These are phyloP conservation scores for Sinocyclocheilus grahami DNA, from an alignment of 2,113 vertebrate genomes.

Conservation along the genomic window DNA sequence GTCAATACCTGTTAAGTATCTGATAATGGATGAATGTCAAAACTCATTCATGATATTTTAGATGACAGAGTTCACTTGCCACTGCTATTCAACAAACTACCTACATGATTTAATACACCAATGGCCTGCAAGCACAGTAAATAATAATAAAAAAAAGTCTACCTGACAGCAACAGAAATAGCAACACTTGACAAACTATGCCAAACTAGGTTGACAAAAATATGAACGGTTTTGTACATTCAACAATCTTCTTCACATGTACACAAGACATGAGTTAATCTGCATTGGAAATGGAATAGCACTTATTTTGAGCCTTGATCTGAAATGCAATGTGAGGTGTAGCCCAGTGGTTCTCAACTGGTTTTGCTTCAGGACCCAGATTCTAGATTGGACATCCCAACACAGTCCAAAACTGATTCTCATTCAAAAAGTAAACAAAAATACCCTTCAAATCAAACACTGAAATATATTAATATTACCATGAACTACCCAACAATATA, in stretches of 20 bases:
- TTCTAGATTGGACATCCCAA: background rate
- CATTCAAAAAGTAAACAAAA: background rate
- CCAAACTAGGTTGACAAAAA: background rate
- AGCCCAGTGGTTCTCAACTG: conserved; percentile 12
- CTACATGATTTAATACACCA: conserved; percentile 16
- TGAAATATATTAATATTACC: background rate
- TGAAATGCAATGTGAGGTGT: background rate
- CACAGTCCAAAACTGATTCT: too few species aligned
- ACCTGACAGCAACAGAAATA: background rate
- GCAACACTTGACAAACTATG: conserved; percentile 1
- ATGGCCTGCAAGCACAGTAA: background rate
- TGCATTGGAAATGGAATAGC: conserved; percentile 5
- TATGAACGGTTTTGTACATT: conserved; percentile 35
- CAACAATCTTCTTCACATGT: conserved; percentile 36
- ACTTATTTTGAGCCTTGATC: conserved; percentile 18
- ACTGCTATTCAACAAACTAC: background rate
- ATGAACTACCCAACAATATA: background rate
- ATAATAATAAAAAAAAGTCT: background rate
- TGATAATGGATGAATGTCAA: background rate
- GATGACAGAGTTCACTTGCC: background rate
- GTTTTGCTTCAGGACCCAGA: conserved; percentile 1
- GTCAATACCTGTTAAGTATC: background rate
- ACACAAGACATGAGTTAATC: conserved; percentile 31
- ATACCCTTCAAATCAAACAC: background rate
- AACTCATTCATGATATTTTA: background rate